Base-by-base conservation (phyloP, 2,113 vertebrate species). In the Nycticorax nycticorax region DNA sequence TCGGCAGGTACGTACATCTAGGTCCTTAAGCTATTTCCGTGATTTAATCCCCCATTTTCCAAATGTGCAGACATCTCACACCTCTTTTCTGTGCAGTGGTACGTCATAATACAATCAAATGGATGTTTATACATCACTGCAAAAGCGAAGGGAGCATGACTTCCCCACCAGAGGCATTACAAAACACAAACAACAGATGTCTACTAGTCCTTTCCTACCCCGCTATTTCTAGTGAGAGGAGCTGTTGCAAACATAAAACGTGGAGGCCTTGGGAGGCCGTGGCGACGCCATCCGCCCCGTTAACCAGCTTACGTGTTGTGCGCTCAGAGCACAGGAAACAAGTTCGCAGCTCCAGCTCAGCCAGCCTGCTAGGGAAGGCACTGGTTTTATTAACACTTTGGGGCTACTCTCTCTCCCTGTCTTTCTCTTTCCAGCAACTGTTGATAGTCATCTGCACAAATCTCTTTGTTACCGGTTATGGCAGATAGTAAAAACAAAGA, bases 401-500 rank as follows among this genome's bases (percentile, higher is more conserved):
- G 81, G 90, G 59, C 53, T 74, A 47, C 39, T 66, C 57, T 63
- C 13, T 45, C n/a, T 55, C 41, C 41, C 63, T n/a, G 1, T 59
- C 45, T 89, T n/a, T 57, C 21, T 59, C 56, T 90, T 89, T 85
- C 59, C 93, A 93, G 71, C 14, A 6, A 86, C 41, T 60, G 33
- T 52, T 77, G 78, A 86, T 45, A 92, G 75, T 81, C 86, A 96
- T 92, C 89, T 89, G 73, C 86, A 86, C 83, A 93, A 91, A 95
- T 73, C 32, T 91, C 72, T 88, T 83, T 92, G 78, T 76, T 88
- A 57, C 45, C 73, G 63, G 39, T 92, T 95, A 92, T 45, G 59
- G 93, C 57, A 85, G 82, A 94, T 39, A 94, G 60, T 86, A 94
- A 93, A 95, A 92, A 45, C 55, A 92, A 92, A 93, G 93, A 60